Evolutionary conservation across 2,113 vertebrate species (phyloP).

Genomic region (Tricholaema leucomelas): DNA sequence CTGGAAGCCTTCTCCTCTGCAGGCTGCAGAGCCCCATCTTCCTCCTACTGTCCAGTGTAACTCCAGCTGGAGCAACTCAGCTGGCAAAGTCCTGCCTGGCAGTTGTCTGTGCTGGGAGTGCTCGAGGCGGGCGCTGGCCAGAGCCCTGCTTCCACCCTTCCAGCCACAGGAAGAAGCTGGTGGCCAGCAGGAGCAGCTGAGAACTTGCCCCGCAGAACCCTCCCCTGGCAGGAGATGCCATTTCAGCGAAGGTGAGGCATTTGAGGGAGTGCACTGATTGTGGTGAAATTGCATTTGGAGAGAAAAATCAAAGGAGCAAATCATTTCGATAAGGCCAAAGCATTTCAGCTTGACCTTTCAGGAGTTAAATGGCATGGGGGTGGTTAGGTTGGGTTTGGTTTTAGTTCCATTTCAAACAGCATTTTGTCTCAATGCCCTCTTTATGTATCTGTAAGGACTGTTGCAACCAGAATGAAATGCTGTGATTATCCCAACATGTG

Average conservation of each 20-base stretch:
- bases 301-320: conserved; percentile 69
- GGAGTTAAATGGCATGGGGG: conserved; percentile 45
- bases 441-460: background rate
- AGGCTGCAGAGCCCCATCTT: too few species aligned
- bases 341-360: conserved; percentile 66
- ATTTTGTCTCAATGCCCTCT: conserved; percentile 7
- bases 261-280: conserved; percentile 20
- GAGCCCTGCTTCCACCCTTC: background rate
- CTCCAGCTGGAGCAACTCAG: background rate
- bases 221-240: conserved; percentile 33
- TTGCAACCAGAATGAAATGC: conserved; percentile 5
- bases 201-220: background rate
- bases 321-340: conserved; percentile 67
- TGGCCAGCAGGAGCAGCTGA: background rate
- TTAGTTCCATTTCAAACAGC: conserved; percentile 31
- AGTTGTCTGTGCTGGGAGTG: fast-evolving
- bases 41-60: too few species aligned
- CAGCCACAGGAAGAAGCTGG: fast-evolving
- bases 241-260: conserved; percentile 64
- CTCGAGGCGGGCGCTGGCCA: background rate
- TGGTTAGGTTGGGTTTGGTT: background rate
- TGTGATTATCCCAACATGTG: conserved; percentile 18
- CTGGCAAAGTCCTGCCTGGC: background rate
- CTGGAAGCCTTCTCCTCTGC: too few species aligned
- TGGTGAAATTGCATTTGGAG: conserved; percentile 69